Base-by-base conservation (phyloP, 2,888 invertebrate species). In the Lycaena phlaeas region DNA sequence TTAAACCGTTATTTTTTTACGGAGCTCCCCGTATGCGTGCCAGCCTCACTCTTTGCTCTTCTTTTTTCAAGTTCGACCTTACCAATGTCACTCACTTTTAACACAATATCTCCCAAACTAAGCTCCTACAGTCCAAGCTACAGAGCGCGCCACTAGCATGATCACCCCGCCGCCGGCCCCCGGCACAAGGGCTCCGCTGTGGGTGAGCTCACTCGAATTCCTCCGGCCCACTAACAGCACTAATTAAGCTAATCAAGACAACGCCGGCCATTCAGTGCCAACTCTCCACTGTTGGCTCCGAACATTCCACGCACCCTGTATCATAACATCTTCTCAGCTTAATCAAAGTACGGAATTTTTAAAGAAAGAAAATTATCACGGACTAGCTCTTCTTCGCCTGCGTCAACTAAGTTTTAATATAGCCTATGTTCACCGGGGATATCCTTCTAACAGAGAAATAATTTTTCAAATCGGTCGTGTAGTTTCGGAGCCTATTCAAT, bases 211-310 rank as follows among this genome's bases (percentile, higher is more conserved):
- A 9, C 18, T 18, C 12, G 22, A 22, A 34, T 34, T 18, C 22
- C 22, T 12, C 11, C 34, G 22, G 34, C 34, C 3, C 34, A 34
- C 34, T 34, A 34, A 34, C 34, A 18, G 18, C 22, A 22, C 34
- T 34, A 34, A 34, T 34, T 34, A 34, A 18, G 12, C 22, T 34
- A 27, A 27, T 27, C 10, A 10, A 4, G 10, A n/a, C 10, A 34
- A 34, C 22, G 18, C 18, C 11, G 7, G 0, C 11, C 12, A n/a
- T n/a, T 22, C 34, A 34, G 22, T 34, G 34, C 22, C 12, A 12
- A 6, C 12, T 12, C 2, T 34, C 22, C 34, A 18, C 34, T 9
- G 15, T 1, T 3, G 17, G 34, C 9, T 5, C 18, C 5, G 4
- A 5, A 5, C 7, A 22, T 22, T 5, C 22, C 9, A 22, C 22